Conservation (phyloP, 2,888 invertebrate genomes). For the Lathronympha strigana region DNA sequence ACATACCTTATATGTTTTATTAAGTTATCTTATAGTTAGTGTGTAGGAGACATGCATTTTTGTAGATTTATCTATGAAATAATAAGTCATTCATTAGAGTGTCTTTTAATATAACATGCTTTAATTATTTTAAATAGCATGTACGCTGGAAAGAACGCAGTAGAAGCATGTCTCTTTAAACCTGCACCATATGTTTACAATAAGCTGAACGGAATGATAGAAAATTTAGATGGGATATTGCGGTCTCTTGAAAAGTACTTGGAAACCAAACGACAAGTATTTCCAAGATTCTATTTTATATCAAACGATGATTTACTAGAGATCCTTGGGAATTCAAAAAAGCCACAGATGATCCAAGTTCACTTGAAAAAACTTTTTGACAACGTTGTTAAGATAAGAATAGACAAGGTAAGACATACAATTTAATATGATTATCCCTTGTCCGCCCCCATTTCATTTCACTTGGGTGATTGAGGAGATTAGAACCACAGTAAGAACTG, state of each 20-base stretch:
- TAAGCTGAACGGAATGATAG: constrained; percentile 88
- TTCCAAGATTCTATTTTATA: constrained; percentile 90
- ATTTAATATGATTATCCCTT: background rate
- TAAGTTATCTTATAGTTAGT: too few relatives aligned
- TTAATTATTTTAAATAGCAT: constrained; percentile 62
- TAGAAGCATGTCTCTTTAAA: constrained; percentile 86
- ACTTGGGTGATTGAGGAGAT: too few relatives aligned
- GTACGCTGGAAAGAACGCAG: constrained; percentile 81
- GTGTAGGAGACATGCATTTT: too few relatives aligned
- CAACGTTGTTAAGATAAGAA: constrained; percentile 89
- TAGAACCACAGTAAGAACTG: too few relatives aligned
- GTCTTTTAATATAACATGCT: too few relatives aligned
- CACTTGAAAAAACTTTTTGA: constrained; percentile 96
- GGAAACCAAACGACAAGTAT: constrained; percentile 94
- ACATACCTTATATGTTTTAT: too few relatives aligned
- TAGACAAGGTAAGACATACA: constrained; percentile 83
- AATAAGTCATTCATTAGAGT: too few relatives aligned
- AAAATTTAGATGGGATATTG: constrained; percentile 91
- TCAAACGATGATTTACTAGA: constrained; percentile 89
- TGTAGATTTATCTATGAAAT: too few relatives aligned
- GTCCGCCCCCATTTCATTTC: too few relatives aligned
- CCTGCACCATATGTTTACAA: constrained; percentile 86
- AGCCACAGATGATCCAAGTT: constrained; percentile 92
- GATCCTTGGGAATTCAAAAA: constrained; percentile 93
- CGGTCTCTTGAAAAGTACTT: constrained; percentile 93